A percentile compares a stretch with the other conserved stretches of the same genome.
These are phyloP conservation scores for Thaleichthys pacificus DNA, from an alignment of 2,797 vertebrate species.

Conservation along the genomic window DNA sequence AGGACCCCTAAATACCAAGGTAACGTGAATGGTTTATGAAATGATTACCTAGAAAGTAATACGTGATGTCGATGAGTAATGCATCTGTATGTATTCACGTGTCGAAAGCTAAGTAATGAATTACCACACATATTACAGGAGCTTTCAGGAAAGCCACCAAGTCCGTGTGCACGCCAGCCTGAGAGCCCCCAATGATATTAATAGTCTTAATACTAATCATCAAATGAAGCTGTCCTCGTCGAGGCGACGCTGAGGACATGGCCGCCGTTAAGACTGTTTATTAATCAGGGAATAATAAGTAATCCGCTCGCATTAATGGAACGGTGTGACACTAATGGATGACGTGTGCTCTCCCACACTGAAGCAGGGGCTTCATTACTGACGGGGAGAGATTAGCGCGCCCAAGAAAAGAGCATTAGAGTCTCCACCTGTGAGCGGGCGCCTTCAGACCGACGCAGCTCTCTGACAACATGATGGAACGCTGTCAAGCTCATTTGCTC, in stretches of 20 bases:
- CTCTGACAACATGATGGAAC: conserved; percentile 70
- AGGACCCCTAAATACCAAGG: conserved; percentile 67
- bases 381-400: conserved; percentile 71
- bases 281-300: conserved; percentile 80
- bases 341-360: conserved; percentile 66
- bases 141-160: conserved; percentile 25
- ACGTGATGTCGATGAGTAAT: conserved; percentile 56
- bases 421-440: conserved; percentile 61
- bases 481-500: conserved; percentile 74
- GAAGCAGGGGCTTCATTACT: conserved; percentile 77
- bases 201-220: conserved; percentile 70
- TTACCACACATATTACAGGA: conserved; percentile 1
- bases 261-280: conserved; percentile 67
- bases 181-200: conserved; percentile 56
- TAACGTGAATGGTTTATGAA: conserved; percentile 72
- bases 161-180: conserved; percentile 41
- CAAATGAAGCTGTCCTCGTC: conserved; percentile 74
- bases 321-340: conserved; percentile 75
- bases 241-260: conserved; percentile 65
- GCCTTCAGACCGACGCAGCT: neutral
- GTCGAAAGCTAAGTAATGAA: conserved; percentile 34
- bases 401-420: conserved; percentile 61
- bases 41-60: conserved; percentile 65
- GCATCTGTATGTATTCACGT: conserved; percentile 44
- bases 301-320: conserved; percentile 74